These are phyloP conservation scores for Amaurobius ferox DNA, from an alignment of 2,888 invertebrate genomes.

Conservation along the genomic window DNA sequence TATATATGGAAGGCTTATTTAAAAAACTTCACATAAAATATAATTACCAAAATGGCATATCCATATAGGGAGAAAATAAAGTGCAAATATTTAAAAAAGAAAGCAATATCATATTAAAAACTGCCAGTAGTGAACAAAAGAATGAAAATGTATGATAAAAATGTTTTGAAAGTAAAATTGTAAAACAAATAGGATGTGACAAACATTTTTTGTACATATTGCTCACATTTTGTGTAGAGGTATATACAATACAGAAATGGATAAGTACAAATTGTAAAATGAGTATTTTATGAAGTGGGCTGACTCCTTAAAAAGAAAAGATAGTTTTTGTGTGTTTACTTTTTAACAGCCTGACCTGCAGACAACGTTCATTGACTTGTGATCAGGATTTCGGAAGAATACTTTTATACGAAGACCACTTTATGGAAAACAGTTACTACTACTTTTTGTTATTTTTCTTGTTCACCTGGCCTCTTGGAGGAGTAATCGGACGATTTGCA, in stretches of 20 bases:
- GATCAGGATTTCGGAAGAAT: slow-evolving; percentile 64
- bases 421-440: slow-evolving; percentile 16
- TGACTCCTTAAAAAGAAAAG: slow-evolving; percentile 43
- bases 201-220: slow-evolving; percentile 65
- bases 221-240: slow-evolving; percentile 37
- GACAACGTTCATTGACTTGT: slow-evolving; percentile 40
- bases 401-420: slow-evolving; percentile 15
- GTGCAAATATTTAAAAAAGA: slow-evolving; percentile 39
- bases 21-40: slow-evolving; percentile 12
- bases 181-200: slow-evolving; percentile 31
- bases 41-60: slow-evolving; percentile 19
- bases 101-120: slow-evolving; percentile 4
- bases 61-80: slow-evolving; percentile 5
- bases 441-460: slow-evolving; percentile 74
- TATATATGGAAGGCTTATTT: background rate
- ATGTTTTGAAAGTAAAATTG: slow-evolving; percentile 37
- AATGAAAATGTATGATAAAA: slow-evolving; percentile 31
- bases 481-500: slow-evolving; percentile 97
- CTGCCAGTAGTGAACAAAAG: background rate
- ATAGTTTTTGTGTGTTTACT: slow-evolving; percentile 2
- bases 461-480: slow-evolving; percentile 85
- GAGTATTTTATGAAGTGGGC: slow-evolving; percentile 45
- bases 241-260: slow-evolving; percentile 65
- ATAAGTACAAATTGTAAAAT: slow-evolving; percentile 61
- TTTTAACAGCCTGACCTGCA: slow-evolving; percentile 58